Evolutionary conservation across 1,140 invertebrate species (phyloP).

Genomic region (Arion vulgaris): DNA sequence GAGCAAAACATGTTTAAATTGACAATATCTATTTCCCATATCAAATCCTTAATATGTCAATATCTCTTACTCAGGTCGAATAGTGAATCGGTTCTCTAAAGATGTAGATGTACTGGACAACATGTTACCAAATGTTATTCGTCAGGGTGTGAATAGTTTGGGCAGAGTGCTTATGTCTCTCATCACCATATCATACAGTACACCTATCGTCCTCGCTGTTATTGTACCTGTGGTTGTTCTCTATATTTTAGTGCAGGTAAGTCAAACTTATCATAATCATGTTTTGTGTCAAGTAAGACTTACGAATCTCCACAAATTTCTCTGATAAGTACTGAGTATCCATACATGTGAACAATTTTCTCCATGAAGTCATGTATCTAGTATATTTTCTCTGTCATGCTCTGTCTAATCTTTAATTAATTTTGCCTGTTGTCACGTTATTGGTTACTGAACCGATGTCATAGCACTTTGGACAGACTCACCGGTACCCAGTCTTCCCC

Average conservation of each 20-base stretch:
- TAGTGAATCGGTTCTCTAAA: constrained; percentile 47
- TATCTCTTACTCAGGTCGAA: constrained; percentile 70
- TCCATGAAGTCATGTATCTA: neutral
- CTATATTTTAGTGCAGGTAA: constrained; percentile 88
- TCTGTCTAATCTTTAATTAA: too few species aligned
- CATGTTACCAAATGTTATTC: constrained; percentile 42
- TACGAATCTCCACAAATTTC: too few species aligned
- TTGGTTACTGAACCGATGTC: too few species aligned
- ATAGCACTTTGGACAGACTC: too few species aligned
- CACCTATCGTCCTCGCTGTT: constrained; percentile 85
- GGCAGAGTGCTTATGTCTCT: constrained; percentile 80
- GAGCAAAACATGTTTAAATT: too few species aligned
- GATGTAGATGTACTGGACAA: constrained; percentile 55
- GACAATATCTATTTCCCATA: too few species aligned
- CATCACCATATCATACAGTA: constrained; percentile 72
- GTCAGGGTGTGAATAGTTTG: constrained; percentile 40
- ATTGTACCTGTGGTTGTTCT: constrained; percentile 88
- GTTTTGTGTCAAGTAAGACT: too few species aligned
- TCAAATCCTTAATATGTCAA: too few species aligned
- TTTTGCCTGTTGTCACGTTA: too few species aligned
- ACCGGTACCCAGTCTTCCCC: too few species aligned
- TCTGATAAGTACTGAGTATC: too few species aligned
- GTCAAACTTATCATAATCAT: neutral
- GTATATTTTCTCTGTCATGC: too few species aligned
- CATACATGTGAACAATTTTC: neutral